Evolutionary conservation across 2,113 vertebrate genomes (phyloP).

Genomic region (Myrmecophaga tridactyla): DNA sequence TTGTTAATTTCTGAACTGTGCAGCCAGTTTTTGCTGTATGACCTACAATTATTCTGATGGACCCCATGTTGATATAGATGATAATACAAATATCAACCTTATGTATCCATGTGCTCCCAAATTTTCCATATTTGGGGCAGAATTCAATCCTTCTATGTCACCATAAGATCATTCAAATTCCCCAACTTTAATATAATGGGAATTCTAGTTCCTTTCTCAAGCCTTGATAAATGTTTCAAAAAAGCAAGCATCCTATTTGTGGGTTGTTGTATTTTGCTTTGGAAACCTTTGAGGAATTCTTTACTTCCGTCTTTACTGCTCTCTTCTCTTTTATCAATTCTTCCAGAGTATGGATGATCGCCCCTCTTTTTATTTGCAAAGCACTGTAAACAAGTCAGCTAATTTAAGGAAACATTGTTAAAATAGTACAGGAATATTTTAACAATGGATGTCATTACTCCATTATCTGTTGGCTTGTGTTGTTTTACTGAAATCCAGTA

Average conservation of each 20-base stretch:
- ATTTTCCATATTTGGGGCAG: neutral
- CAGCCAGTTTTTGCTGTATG: neutral
- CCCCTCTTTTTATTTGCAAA: neutral
- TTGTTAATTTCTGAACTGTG: neutral
- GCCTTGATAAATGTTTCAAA: neutral
- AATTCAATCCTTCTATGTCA: neutral
- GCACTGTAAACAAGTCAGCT: neutral
- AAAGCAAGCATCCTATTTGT: neutral
- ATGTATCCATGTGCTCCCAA: neutral
- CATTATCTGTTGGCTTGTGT: neutral
- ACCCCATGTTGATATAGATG: neutral
- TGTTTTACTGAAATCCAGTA: neutral
- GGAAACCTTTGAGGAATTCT: fast-evolving
- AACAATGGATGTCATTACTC: neutral
- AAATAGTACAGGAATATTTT: neutral
- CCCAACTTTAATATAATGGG: neutral
- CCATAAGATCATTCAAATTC: neutral
- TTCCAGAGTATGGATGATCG: neutral
- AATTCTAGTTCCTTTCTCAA: neutral
- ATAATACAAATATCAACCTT: neutral
- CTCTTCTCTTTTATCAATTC: neutral
- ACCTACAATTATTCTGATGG: neutral
- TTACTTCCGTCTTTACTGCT: neutral
- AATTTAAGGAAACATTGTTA: neutral
- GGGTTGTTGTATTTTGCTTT: neutral